Conservation (phyloP, 2,113 vertebrate genomes). For the Hydrochoerus hydrochaeris region DNA sequence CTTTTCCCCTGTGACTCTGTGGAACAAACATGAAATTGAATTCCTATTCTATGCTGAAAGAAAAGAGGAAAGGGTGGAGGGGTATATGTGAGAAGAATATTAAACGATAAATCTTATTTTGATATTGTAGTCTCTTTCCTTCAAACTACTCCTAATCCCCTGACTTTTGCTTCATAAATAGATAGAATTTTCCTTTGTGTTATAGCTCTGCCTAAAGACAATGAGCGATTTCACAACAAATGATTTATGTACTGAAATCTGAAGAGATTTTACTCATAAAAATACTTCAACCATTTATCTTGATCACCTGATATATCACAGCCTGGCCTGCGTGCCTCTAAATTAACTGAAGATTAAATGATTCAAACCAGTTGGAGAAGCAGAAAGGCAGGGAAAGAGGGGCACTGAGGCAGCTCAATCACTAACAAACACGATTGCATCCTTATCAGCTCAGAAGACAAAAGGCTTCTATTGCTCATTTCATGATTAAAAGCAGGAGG, state of each 20-base stretch:
- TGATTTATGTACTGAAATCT: constrained; percentile 89
- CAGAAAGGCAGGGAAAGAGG: constrained; percentile 72
- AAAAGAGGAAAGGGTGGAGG: constrained; percentile 71
- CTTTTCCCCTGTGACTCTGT: constrained; percentile 53
- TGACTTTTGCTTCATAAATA: constrained; percentile 87
- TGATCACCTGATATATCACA: constrained; percentile 83
- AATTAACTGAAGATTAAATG: constrained; percentile 87
- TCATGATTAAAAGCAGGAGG: constrained; percentile 77
- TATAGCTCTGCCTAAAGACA: constrained; percentile 87
- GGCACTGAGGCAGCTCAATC: constrained; percentile 73
- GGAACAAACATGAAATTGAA: constrained; percentile 83
- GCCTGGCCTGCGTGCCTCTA: constrained; percentile 78
- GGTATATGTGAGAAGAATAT: constrained; percentile 80
- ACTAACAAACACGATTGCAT: constrained; percentile 72
- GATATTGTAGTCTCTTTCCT: constrained; percentile 77
- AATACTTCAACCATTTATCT: constrained; percentile 83
- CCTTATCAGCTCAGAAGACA: constrained; percentile 81
- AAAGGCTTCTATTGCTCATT: constrained; percentile 72
- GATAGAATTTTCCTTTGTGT: constrained; percentile 84
- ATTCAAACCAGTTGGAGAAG: constrained; percentile 82
- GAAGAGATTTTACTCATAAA: constrained; percentile 87
- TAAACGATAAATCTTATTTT: constrained; percentile 84
- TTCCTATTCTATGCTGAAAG: constrained; percentile 77
- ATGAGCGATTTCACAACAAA: constrained; percentile 85
- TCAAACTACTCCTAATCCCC: constrained; percentile 84